Evolutionary conservation across 2,797 vertebrate genomes (phyloP).

Genomic region (Microctenopoma stevenorrisi): DNA sequence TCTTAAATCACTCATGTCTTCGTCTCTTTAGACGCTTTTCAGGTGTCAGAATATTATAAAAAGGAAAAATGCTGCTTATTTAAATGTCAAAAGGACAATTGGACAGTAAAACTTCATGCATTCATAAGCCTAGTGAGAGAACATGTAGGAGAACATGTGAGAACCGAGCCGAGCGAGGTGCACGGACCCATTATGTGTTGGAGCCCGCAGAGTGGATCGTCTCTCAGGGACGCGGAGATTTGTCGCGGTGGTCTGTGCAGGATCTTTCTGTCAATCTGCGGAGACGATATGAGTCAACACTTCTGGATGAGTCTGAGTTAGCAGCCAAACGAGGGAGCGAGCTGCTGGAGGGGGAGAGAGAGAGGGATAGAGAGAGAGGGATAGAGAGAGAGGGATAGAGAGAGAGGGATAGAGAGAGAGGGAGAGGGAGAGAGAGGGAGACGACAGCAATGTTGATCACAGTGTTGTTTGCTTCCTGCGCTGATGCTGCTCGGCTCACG

Average conservation of each 20-base stretch:
- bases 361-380: neutral
- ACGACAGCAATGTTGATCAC: conserved; percentile 50
- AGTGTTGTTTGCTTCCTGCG: conserved; percentile 44
- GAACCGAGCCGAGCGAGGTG: too few relatives aligned
- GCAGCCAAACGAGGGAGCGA: neutral
- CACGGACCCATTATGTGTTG: too few relatives aligned
- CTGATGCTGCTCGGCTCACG: conserved; percentile 36
- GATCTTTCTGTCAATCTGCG: conserved; percentile 1
- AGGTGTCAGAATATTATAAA: neutral
- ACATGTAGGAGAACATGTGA: too few relatives aligned
- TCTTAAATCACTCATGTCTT: too few relatives aligned
- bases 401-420: conserved; percentile 8
- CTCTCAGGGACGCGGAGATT: neutral
- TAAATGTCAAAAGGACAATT: too few relatives aligned
- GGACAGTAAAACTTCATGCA: too few relatives aligned
- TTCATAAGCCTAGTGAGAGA: too few relatives aligned
- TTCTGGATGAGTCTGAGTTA: neutral
- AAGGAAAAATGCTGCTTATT: too few relatives aligned
- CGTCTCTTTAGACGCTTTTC: neutral
- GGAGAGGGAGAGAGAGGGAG: neutral
- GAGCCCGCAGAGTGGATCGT: too few relatives aligned
- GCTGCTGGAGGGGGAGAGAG: conserved; percentile 9
- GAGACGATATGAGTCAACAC: neutral
- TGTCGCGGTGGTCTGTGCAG: neutral
- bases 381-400: neutral